Conservation (phyloP, 1,140 invertebrate species). For the Pseudachorutes palmiensis region DNA sequence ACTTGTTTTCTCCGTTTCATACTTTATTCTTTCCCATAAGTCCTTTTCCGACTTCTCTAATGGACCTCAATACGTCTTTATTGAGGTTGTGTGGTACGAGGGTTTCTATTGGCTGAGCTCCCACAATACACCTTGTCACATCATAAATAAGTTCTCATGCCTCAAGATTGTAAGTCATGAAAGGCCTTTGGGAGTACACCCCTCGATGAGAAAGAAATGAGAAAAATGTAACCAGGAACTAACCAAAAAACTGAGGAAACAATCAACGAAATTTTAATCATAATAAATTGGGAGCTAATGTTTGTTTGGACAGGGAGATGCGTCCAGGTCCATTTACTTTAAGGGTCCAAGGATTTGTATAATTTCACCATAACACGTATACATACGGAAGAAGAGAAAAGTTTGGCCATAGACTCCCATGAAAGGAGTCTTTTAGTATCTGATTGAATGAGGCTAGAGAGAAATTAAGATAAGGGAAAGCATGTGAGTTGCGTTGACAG, state of each 20-base stretch:
- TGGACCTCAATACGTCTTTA: not conserved
- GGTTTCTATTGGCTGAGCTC: not conserved
- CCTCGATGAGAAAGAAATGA: too few species aligned
- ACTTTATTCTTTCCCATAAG: not conserved
- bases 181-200: too few species aligned
- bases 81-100: not conserved
- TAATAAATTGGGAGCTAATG: constrained; percentile 6
- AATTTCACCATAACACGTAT: constrained; percentile 2
- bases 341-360: constrained; percentile 8
- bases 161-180: not conserved
- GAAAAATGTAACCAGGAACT: not conserved
- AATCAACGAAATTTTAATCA: constrained; percentile 10
- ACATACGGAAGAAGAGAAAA: not conserved
- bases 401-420: not conserved
- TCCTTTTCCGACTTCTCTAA: not conserved
- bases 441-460: not conserved
- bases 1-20: too few species aligned
- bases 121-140: not conserved
- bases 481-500: constrained; percentile 3
- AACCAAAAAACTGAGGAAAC: not conserved
- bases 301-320: not conserved
- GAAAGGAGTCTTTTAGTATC: not conserved
- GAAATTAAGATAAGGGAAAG: constrained; percentile 10
- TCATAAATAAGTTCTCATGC: constrained; percentile 5
- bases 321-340: not conserved